Base-by-base conservation (phyloP, 1,140 invertebrate species). In the Megalopta genalis region DNA sequence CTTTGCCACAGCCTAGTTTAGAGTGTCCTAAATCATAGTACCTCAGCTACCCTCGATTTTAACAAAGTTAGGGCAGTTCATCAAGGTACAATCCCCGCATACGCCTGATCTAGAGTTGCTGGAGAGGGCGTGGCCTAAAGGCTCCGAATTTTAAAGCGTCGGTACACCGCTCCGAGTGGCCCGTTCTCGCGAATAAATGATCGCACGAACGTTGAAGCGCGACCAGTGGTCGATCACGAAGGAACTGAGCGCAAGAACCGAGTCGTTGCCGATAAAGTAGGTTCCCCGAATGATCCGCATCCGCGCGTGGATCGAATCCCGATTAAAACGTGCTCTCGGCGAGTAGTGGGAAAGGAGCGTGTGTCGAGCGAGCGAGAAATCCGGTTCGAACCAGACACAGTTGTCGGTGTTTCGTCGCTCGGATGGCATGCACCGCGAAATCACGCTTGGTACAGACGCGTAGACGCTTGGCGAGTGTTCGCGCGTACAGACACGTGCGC, bases 331-430 rank as follows among this genome's bases (percentile, higher is more conserved):
- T 84, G 57, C 62, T 32, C 62, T 32, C 42, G 66, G 54, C 59
- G 46, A 23, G 37, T 63, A 59, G 66, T 64, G 68, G 57, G 69
- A 81, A 69, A 42, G 6, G 23, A 54, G 60, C 59, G n/a, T 60
- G 69, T 54, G 73, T 16, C 46, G 59, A 78, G 63, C 46, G 59
- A 78, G 63, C n/a, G 18, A 80, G 77, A 82, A 81, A 87, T 85
- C 81, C 79, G 73, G 83, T 86, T 83, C 39, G 60, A 88, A 85
- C 87, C 76, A 67, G 79, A 65, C 70, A 63, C 79, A 80, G 82
- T 82, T 64, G 54, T 84, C 86, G 82, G 46, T 71, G 84, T 86
- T 85, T 59, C 79, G 65, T 64, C 71, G 73, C 71, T 54, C 21
- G 76, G 54, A 57, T 60, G 57, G 67, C 16, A 67, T 76, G 78